Percentiles rank a stretch among this genome's conserved stretches.
These are phyloP conservation scores for Cettia cetti DNA, from an alignment of 2,113 vertebrate species.

Conservation along the genomic window DNA sequence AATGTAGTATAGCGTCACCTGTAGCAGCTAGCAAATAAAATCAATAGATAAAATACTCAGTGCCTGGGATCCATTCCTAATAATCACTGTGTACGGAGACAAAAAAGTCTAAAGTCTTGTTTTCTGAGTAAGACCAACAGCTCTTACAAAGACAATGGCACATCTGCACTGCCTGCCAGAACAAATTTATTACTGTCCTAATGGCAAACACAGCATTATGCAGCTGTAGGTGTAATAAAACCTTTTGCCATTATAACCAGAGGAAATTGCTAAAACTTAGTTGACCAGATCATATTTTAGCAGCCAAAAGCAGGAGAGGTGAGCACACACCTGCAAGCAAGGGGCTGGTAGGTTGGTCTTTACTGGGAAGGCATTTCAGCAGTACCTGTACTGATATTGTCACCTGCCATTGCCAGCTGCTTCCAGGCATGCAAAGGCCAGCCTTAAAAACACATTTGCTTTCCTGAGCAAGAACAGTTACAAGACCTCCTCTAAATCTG, in stretches of 20 bases:
- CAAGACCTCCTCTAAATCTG: neutral
- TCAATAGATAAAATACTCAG: neutral
- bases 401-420: neutral
- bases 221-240: neutral
- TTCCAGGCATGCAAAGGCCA: neutral
- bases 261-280: neutral
- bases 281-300: neutral
- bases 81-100: neutral
- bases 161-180: neutral
- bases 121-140: neutral
- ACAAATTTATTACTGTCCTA: neutral
- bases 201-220: neutral
- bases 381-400: neutral
- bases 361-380: neutral
- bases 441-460: neutral
- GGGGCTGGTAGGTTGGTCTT: neutral
- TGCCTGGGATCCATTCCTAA: neutral
- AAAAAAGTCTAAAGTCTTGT: neutral
- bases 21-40: neutral
- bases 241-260: neutral
- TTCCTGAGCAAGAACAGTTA: neutral
- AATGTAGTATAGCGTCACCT: neutral
- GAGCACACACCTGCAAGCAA: neutral
- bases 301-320: neutral
- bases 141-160: neutral